phyloP scores from a whole-genome alignment of 2,888 invertebrate species.

The Phortica okadai region DNA sequence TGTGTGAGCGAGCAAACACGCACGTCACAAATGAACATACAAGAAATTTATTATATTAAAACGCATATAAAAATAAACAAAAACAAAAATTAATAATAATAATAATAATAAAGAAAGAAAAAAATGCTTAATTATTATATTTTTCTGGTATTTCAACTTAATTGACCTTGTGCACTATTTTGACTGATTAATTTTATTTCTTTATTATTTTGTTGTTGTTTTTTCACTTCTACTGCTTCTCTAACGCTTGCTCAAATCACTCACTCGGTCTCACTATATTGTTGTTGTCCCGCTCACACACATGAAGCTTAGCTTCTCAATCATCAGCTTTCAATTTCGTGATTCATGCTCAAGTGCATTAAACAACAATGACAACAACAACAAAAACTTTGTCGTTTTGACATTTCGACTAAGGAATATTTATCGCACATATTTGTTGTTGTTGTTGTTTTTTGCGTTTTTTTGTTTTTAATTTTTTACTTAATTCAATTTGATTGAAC shows the following conservation, averaged over 20 bases:
- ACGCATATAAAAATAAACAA: conserved; percentile 25
- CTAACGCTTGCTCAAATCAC: neutral
- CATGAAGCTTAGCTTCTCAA: too few species aligned
- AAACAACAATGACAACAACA: neutral
- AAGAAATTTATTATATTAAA: neutral
- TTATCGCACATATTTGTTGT: neutral
- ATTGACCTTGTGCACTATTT: conserved; percentile 68
- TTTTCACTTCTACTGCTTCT: neutral
- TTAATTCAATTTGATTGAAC: conserved; percentile 49
- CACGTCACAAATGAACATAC: too few species aligned
- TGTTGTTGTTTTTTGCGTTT: conserved; percentile 24
- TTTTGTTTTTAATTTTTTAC: conserved; percentile 38
- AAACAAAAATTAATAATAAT: conserved; percentile 14
- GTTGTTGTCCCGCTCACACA: conserved; percentile 1
- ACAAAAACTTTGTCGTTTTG: conserved; percentile 8
- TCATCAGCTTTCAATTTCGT: conserved; percentile 46
- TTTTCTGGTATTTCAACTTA: conserved; percentile 62
- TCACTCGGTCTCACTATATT: neutral
- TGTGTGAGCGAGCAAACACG: too few species aligned
- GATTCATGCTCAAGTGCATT: conserved; percentile 52
- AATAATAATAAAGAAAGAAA: conserved; percentile 33
- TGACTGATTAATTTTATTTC: conserved; percentile 44
- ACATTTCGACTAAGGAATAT: neutral
- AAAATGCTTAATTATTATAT: conserved; percentile 54
- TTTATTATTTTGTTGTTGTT: conserved; percentile 35